Percentiles rank a stretch among this genome's conserved stretches.
These are phyloP conservation scores for Delphinus delphis DNA, from an alignment of 2,113 vertebrate genomes.

Conservation along the genomic window DNA sequence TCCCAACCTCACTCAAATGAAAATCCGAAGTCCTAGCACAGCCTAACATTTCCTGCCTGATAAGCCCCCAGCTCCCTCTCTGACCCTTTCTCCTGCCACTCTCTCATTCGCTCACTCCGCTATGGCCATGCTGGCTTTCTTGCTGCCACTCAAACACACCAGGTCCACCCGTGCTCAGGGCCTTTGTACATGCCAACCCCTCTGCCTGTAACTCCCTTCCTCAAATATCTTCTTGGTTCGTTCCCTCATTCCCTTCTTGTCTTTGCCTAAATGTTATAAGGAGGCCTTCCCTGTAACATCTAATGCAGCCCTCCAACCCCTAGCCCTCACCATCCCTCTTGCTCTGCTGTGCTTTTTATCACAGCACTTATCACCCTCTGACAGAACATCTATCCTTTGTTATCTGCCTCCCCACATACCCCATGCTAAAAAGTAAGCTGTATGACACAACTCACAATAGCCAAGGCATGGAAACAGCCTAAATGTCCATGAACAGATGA, in stretches of 20 bases:
- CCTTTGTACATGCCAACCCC: neutral
- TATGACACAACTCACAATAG: no score
- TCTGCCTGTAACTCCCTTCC: no score
- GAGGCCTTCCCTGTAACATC: neutral
- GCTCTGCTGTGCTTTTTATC: neutral
- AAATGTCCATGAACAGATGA: neutral
- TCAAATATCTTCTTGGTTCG: neutral
- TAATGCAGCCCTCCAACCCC: neutral
- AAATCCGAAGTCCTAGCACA: neutral
- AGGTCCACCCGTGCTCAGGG: rapidly evolving
- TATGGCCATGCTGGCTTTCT: neutral
- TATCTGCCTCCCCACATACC: no score
- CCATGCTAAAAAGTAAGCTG: no score
- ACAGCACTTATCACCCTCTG: no score
- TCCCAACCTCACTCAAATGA: neutral
- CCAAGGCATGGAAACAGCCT: neutral
- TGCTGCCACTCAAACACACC: neutral
- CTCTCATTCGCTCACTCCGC: neutral
- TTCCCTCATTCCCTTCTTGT: neutral
- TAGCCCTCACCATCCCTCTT: neutral
- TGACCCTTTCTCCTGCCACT: neutral
- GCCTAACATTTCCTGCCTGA: neutral
- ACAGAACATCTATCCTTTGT: no score
- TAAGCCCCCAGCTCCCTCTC: rapidly evolving
- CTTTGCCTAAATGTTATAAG: neutral